Evolutionary conservation across 1,140 invertebrate species (phyloP).

Genomic region (Drosophila equinoxialis): DNA sequence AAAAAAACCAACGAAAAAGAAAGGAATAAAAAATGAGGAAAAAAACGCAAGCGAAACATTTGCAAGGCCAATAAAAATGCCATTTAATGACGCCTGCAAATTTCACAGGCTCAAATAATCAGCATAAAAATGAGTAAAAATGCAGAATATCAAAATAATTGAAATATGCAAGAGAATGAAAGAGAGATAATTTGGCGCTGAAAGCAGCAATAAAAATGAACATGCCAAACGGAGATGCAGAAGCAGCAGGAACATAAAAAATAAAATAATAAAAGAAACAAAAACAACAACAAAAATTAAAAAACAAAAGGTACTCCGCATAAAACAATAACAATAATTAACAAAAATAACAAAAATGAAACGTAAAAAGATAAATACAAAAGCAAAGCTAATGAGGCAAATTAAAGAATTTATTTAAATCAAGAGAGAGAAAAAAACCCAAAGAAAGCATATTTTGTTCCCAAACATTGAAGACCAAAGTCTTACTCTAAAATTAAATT

Average conservation of each 20-base stretch:
- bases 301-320: not conserved
- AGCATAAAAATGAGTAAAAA: slow-evolving; percentile 61
- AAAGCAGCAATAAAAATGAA: slow-evolving; percentile 17
- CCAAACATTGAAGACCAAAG: no score
- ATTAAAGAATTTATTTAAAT: not conserved
- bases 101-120: slow-evolving; percentile 70
- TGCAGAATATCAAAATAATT: slow-evolving; percentile 47
- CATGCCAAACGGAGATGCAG: slow-evolving; percentile 22
- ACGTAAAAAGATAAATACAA: not conserved
- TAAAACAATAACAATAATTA: not conserved
- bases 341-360: no score
- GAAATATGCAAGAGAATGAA: slow-evolving; percentile 41
- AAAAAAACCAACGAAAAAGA: not conserved
- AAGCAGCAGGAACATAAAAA: not conserved
- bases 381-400: slow-evolving; percentile 24
- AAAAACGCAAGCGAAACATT: slow-evolving; percentile 44
- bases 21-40: slow-evolving; percentile 5
- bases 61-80: slow-evolving; percentile 67
- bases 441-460: no score
- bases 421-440: no score
- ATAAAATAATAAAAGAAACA: not conserved
- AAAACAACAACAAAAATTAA: not conserved
- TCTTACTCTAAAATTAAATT: no score
- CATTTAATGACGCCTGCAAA: slow-evolving; percentile 73
- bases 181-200: not conserved